phyloP scores from a whole-genome alignment of 1,140 invertebrate species.

The Cherax quadricarinatus region DNA sequence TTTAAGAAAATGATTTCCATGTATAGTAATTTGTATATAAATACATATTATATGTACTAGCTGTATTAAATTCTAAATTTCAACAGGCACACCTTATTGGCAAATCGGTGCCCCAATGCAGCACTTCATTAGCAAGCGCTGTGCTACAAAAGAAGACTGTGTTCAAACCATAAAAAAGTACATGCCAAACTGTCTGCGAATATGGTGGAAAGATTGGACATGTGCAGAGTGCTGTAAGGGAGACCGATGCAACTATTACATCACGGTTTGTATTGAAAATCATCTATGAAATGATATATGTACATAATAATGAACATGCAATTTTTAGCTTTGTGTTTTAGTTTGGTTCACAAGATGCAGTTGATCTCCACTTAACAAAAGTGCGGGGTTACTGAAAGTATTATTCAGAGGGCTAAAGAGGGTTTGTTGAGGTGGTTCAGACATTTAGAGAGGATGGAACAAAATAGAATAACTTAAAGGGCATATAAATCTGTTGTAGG shows the following conservation, averaged over 20 bases:
- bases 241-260: slow-evolving; percentile 97
- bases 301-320: background rate
- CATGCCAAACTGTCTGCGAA: slow-evolving; percentile 91
- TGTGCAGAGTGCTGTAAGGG: slow-evolving; percentile 98
- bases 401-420: no score
- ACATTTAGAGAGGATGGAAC: no score
- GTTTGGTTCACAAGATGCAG: background rate
- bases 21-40: no score
- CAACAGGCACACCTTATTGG: slow-evolving; percentile 93
- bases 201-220: slow-evolving; percentile 98
- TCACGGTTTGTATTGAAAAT: slow-evolving; percentile 88
- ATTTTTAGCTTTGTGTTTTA: background rate
- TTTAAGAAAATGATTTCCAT: no score
- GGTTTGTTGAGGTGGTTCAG: no score
- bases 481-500: no score
- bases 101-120: slow-evolving; percentile 94
- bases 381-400: no score
- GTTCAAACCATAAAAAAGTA: slow-evolving; percentile 82
- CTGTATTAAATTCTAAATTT: background rate
- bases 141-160: slow-evolving; percentile 89
- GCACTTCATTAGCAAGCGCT: slow-evolving; percentile 95
- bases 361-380: background rate
- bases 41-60: no score
- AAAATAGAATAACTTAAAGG: no score
- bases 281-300: background rate